phyloP scores from a whole-genome alignment of 30 jellyfish, hydroid and myxozoan genomes.

The Chrysaora quinquecirrha region DNA sequence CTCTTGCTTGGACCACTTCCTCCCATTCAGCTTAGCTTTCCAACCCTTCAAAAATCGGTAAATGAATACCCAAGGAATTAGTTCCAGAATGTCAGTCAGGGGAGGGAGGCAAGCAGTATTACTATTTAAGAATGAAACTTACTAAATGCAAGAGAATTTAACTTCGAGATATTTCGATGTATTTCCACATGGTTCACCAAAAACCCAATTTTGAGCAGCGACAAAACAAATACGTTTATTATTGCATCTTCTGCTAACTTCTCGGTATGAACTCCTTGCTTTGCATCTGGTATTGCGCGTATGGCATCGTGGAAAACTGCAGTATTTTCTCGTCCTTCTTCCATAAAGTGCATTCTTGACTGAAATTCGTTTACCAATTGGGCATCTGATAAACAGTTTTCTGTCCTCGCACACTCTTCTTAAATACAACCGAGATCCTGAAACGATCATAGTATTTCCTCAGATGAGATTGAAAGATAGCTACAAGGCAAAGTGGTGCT shows the following conservation, averaged over 20 bases:
- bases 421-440: neutral
- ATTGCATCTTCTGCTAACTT: neutral
- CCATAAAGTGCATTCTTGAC: conserved; percentile 21
- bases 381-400: neutral
- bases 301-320: neutral
- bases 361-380: neutral
- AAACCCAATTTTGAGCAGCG: neutral
- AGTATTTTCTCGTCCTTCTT: neutral
- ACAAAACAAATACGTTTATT: neutral
- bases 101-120: no score
- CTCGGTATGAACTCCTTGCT: neutral
- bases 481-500: no score
- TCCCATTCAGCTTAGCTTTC: no score
- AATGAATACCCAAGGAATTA: no score
- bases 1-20: no score
- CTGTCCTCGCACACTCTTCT: conserved; percentile 9
- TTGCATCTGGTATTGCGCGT: neutral
- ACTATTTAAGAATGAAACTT: no score
- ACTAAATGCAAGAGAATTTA: neutral
- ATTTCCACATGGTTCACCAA: conserved; percentile 7
- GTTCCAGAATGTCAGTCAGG: no score
- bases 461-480: no score
- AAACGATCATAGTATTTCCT: no score
- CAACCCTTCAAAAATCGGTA: no score
- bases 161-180: conserved; percentile 12